These are phyloP conservation scores for Oryzias melastigma DNA, from an alignment of 2,113 vertebrate genomes.

Conservation along the genomic window DNA sequence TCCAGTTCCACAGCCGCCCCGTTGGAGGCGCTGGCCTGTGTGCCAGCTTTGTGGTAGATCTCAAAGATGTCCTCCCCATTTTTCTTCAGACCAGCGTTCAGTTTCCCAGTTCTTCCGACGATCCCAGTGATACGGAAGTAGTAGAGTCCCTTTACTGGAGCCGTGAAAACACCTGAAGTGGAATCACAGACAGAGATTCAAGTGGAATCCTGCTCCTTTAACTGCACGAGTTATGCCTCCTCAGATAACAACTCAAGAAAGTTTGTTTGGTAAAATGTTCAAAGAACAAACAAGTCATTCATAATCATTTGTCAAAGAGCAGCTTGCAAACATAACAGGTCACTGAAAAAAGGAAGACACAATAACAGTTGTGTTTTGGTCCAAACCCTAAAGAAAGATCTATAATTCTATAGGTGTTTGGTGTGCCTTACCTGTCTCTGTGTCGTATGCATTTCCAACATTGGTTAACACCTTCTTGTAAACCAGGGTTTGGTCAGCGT, in stretches of 20 bases:
- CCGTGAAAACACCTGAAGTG: conserved; percentile 22
- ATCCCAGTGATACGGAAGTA: conserved; percentile 21
- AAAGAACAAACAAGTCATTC: too few species aligned
- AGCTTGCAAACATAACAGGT: too few species aligned
- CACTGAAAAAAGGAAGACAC: too few species aligned
- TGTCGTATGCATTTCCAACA: too few species aligned
- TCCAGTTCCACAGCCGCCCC: conserved; percentile 27
- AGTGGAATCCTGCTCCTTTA: too few species aligned
- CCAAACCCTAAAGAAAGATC: too few species aligned
- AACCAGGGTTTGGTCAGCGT: neutral
- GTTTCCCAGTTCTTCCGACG: neutral
- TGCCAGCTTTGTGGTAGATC: neutral
- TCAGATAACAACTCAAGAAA: too few species aligned
- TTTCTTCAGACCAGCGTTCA: conserved; percentile 30
- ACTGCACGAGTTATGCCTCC: too few species aligned
- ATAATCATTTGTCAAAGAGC: too few species aligned
- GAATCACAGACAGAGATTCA: neutral
- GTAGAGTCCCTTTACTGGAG: conserved; percentile 14
- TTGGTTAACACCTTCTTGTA: neutral
- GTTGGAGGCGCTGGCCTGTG: conserved; percentile 18
- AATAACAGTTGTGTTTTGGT: too few species aligned
- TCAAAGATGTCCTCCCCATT: conserved; percentile 12
- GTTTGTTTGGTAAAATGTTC: too few species aligned
- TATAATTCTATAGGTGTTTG: too few species aligned
- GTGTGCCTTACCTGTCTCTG: neutral